A percentile compares a stretch with the other conserved stretches of the same genome.
Conservation (phyloP, 64 coral and sea anemone species). For the Montipora capricornis region DNA sequence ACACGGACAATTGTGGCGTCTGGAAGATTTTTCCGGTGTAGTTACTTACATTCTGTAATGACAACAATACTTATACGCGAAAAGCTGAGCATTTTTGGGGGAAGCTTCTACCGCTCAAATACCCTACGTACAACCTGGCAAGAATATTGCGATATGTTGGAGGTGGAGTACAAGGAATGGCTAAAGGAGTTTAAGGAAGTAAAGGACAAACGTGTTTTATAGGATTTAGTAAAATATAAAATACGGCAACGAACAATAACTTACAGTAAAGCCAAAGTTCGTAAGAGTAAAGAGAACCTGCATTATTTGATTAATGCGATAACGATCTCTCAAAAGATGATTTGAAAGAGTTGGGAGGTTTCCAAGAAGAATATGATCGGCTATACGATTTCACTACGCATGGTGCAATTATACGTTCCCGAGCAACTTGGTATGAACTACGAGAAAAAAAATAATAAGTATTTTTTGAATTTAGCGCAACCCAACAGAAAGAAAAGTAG, state of each 20-base stretch:
- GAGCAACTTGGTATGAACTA: background rate
- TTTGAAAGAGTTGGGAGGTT: constrained; percentile 19
- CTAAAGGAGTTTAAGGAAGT: background rate
- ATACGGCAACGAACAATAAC: background rate
- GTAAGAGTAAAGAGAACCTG: background rate
- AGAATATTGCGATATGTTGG: constrained; percentile 16
- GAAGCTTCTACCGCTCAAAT: no score
- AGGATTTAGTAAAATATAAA: background rate
- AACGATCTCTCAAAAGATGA: background rate
- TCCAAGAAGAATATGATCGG: constrained; percentile 15
- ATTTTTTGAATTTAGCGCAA: background rate
- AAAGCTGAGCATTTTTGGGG: no score
- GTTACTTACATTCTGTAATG: no score
- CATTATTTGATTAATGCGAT: background rate
- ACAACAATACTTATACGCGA: no score
- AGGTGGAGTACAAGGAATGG: constrained; percentile 11
- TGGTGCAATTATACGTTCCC: background rate
- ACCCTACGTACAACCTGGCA: background rate
- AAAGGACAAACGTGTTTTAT: background rate
- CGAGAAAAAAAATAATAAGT: constrained; percentile 4
- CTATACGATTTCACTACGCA: background rate
- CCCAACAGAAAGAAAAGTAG: background rate
- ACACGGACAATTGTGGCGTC: no score
- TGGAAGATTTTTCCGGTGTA: no score
- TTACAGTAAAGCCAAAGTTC: background rate